These are phyloP conservation scores for Arenicola marina DNA, from an alignment of 2,888 invertebrate genomes.

Conservation along the genomic window DNA sequence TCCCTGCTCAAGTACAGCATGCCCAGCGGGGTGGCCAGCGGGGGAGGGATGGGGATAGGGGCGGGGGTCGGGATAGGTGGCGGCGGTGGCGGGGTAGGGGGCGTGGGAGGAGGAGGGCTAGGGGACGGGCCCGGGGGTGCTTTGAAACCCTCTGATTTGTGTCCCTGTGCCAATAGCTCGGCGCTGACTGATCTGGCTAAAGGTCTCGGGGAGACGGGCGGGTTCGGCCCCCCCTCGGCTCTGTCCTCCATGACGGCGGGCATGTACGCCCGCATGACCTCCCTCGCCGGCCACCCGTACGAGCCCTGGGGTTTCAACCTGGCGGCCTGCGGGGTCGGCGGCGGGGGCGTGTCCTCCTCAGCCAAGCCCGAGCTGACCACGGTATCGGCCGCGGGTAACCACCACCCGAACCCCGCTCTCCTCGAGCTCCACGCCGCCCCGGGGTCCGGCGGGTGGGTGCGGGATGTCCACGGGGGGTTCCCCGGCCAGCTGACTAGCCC, in stretches of 20 bases:
- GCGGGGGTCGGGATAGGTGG: no score
- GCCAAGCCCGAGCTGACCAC: background rate
- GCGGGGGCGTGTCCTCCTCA: background rate
- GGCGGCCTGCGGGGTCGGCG: background rate
- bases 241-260: background rate
- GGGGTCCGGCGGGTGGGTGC: background rate
- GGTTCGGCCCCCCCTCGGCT: no score
- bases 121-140: no score
- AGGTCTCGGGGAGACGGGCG: no score
- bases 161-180: no score
- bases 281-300: background rate
- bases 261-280: constrained; percentile 1
- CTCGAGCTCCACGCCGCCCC: background rate
- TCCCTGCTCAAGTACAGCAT: no score
- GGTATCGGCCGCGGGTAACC: background rate
- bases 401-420: background rate
- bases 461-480: background rate
- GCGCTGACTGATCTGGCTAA: no score
- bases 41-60: no score
- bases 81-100: no score
- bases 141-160: no score
- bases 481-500: background rate
- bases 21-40: no score
- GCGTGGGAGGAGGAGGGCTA: no score
- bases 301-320: constrained; percentile 3